phyloP scores from a whole-genome alignment of 2,113 vertebrate genomes.

The Acanthochromis polyacanthus region DNA sequence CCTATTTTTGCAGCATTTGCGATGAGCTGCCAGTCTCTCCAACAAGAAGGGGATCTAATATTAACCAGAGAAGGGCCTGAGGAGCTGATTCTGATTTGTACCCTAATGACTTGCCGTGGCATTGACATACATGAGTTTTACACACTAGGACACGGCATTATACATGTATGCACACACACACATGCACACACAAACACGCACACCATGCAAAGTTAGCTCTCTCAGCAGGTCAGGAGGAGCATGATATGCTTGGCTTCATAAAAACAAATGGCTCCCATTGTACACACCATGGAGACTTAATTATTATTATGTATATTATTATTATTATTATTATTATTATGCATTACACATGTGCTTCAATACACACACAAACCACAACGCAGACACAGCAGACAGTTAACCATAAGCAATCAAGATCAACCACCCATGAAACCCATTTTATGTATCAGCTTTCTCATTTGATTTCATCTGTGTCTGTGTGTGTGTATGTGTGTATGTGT shows the following conservation, averaged over 20 bases:
- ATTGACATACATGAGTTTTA: slow-evolving; percentile 65
- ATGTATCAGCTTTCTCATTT: slow-evolving; percentile 60
- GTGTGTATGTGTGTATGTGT: slow-evolving; percentile 29
- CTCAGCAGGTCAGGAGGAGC: slow-evolving; percentile 18
- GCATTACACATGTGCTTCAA: slow-evolving; percentile 4
- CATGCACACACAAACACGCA: slow-evolving; percentile 9
- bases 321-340: too few relatives aligned
- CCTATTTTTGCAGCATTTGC: slow-evolving; percentile 72
- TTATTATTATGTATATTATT: slow-evolving; percentile 63
- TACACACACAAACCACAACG: slow-evolving; percentile 19
- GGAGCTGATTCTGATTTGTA: slow-evolving; percentile 58
- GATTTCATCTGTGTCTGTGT: slow-evolving; percentile 41
- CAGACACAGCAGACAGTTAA: not conserved
- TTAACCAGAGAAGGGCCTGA: slow-evolving; percentile 41
- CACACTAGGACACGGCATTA: not conserved
- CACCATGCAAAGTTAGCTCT: not conserved
- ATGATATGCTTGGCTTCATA: slow-evolving; percentile 62
- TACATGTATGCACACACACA: slow-evolving; percentile 5
- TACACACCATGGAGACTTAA: slow-evolving; percentile 37
- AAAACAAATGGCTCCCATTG: slow-evolving; percentile 42
- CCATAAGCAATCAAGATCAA: slow-evolving; percentile 53
- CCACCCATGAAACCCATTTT: slow-evolving; percentile 60
- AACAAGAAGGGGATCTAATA: slow-evolving; percentile 67
- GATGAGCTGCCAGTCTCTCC: slow-evolving; percentile 66
- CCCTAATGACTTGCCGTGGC: slow-evolving; percentile 64